Base-by-base conservation (phyloP, 2,888 invertebrate species). In the Strigamia transsilvanica region DNA sequence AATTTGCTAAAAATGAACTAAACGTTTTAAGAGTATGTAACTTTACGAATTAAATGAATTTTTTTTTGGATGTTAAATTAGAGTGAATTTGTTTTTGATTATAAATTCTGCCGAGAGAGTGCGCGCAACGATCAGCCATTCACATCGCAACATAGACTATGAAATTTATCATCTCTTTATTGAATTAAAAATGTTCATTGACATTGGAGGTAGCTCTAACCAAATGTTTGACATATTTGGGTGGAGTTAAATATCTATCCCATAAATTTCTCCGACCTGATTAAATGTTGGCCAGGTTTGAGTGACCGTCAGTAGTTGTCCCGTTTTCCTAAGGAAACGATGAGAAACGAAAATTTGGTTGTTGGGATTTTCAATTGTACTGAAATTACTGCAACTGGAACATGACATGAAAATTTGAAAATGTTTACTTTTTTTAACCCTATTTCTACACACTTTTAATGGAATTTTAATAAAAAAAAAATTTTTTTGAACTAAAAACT, bases 211-310 rank as follows among this genome's bases (percentile, higher is more conserved):
- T 15, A 18, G n/a, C 15, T 46, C 15, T n/a, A 18, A 38, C 38
- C 56, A 21, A 56, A 56, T 18, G 9, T 56, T 56, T 18, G n/a
- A 18, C 21, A 5, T 6, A 56, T n/a, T 56, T 18, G 56, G 56
- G 56, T 56, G 56, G 56, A 56, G 56, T 18, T 6, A 56, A 56
- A 56, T 56, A 56, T 56, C 1, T 38, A 56, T 56, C 56, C n/a
- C 56, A 56, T 56, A 56, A 56, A 56, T 56, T 56, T 56, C 56
- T n/a, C 56, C 56, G 56, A 56, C 56, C 56, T 56, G 56, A 56
- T 56, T 56, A 56, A 56, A 21, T 18, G 7, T n/a, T 56, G 56
- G 56, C 56, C 56, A 56, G 21, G 56, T 56, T 18, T 18, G 56
- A 56, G 56, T 56, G 56, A 56, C 56, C 56, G 56, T 56, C 56